Percentiles rank a stretch among this genome's conserved stretches.
These are phyloP conservation scores for Cheirogaleus major DNA, from an alignment of 2,797 vertebrate species.

Conservation along the genomic window DNA sequence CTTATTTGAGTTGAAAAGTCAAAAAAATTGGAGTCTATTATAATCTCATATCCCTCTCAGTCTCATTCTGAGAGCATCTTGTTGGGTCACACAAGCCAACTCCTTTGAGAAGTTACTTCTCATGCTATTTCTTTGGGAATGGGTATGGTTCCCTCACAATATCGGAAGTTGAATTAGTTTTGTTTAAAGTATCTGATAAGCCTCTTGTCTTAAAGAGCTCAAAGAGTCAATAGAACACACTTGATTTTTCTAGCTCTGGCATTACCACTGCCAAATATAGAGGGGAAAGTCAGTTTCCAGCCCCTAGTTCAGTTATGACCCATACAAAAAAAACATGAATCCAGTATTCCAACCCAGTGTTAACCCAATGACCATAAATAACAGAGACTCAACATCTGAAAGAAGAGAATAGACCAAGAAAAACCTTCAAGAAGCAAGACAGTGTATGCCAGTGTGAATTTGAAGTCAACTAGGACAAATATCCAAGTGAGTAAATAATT, in stretches of 20 bases:
- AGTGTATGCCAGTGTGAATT: neutral
- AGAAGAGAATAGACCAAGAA: neutral
- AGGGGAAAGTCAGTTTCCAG: neutral
- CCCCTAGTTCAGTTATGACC: neutral
- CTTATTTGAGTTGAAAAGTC: neutral
- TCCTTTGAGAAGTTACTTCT: neutral
- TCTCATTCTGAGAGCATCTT: neutral
- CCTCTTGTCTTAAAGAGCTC: neutral
- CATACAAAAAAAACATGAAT: neutral
- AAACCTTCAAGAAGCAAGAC: neutral
- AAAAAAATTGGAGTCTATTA: conserved; percentile 6
- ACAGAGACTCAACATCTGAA: neutral
- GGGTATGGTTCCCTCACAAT: neutral
- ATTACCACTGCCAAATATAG: neutral
- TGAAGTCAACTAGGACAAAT: neutral
- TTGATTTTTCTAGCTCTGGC: neutral
- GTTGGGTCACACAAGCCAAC: neutral
- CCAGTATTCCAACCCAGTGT: neutral
- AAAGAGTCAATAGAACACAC: neutral
- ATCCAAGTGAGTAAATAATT: neutral
- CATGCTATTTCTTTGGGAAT: neutral
- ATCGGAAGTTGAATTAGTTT: neutral
- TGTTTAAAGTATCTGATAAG: neutral
- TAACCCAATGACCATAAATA: neutral
- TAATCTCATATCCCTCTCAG: neutral